Percentiles rank a stretch among this genome's conserved stretches.
Conservation (phyloP, 2,113 vertebrate species). For the Gadus macrocephalus region DNA sequence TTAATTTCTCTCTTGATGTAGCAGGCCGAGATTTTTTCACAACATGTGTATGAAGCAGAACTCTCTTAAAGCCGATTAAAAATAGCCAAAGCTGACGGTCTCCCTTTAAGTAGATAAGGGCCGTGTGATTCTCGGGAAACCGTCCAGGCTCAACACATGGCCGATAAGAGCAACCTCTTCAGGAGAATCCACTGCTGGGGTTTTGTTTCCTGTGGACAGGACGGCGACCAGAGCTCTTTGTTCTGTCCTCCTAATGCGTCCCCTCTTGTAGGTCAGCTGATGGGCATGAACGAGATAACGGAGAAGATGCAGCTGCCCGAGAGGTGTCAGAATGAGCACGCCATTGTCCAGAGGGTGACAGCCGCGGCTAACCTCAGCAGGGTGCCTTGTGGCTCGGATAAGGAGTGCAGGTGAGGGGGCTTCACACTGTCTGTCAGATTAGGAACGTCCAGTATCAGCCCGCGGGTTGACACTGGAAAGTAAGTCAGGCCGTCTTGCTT, state of each 20-base stretch:
- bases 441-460: no score
- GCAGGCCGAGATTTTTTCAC: no score
- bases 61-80: no score
- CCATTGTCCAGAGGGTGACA: constrained; percentile 86
- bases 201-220: no score
- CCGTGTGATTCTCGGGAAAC: not conserved
- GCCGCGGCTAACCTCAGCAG: constrained; percentile 85
- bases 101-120: no score
- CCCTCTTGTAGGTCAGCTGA: constrained; percentile 83
- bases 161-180: constrained; percentile 6
- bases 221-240: no score
- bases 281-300: constrained; percentile 94
- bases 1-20: no score
- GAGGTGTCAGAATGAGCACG: constrained; percentile 79
- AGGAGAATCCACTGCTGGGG: not conserved
- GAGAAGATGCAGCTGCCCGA: constrained; percentile 82
- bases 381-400: constrained; percentile 87
- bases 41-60: no score
- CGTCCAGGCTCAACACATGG: not conserved
- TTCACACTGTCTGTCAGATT: not conserved
- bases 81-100: no score
- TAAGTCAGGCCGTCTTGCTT: no score
- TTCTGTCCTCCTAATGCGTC: not conserved
- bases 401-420: constrained; percentile 84
- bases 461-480: no score